Evolutionary conservation across 2,888 invertebrate genomes (phyloP).

Genomic region (Dolomedes plantarius): DNA sequence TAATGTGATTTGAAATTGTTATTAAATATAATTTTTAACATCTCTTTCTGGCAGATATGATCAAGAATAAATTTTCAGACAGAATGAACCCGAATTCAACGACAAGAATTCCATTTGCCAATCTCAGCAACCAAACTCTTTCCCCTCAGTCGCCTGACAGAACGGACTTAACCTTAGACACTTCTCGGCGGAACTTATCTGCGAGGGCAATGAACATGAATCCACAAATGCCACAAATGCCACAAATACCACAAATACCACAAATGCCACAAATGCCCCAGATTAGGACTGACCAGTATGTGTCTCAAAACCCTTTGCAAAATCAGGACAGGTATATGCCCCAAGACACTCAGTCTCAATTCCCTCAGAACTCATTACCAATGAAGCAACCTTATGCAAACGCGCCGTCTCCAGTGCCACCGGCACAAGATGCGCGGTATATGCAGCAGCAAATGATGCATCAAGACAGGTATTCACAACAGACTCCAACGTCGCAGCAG

Average conservation of each 20-base stretch:
- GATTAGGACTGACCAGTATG: slow-evolving; percentile 2
- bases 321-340: slow-evolving; percentile 38
- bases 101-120: slow-evolving; percentile 53
- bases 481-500: slow-evolving; percentile 16
- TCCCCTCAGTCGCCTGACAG: slow-evolving; percentile 40
- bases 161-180: slow-evolving; percentile 44
- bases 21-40: too few relatives aligned
- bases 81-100: slow-evolving; percentile 32
- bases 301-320: neutral
- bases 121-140: slow-evolving; percentile 59
- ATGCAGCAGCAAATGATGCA: slow-evolving; percentile 36
- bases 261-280: slow-evolving; percentile 18
- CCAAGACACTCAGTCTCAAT: slow-evolving; percentile 32
- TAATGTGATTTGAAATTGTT: too few relatives aligned
- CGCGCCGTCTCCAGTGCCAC: slow-evolving; percentile 17
- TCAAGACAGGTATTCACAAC: slow-evolving; percentile 34
- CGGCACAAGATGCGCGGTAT: slow-evolving; percentile 37
- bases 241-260: neutral
- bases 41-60: slow-evolving; percentile 38
- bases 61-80: slow-evolving; percentile 52
- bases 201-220: slow-evolving; percentile 12
- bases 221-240: slow-evolving; percentile 7
- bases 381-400: slow-evolving; percentile 36
- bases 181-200: slow-evolving; percentile 29
- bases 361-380: slow-evolving; percentile 23